Evolutionary conservation across 2,113 vertebrate species (phyloP), one percentile per base, ranked within the genome.

Genomic region (Aspiorhynchus laticeps): DNA sequence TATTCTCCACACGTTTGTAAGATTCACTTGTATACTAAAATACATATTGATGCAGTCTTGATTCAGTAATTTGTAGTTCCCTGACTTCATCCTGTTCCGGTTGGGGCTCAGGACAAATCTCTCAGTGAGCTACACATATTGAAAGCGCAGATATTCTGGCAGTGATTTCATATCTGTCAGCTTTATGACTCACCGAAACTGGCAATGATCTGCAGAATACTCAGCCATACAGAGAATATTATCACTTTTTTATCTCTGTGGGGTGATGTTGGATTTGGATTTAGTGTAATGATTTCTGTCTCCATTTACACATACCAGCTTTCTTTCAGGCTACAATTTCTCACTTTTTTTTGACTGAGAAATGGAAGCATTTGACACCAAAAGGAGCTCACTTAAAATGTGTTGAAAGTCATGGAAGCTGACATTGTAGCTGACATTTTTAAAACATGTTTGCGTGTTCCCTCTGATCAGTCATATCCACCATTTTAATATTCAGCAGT

Each of bases 161-260:
- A 48, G 41, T 59, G 51, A 80, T 80, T 61, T 61, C 56, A 28
- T 31, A 65, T 43, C 59, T 65, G n/a, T 65, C 59, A 81, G 36
- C n/a, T 43, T 65, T 65, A 63, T 81, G 61, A 65, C 56, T 81
- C n/a, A 81, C 79, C n/a, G n/a, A 81, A 65, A 43, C 79, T 28
- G 38, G 24, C 59, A 81, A 81, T 43, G 38, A 81, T 81, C 56
- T 65, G 59, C 59, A 81, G 38, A 81, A 46, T 21, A 81, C 79
- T 46, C n/a, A 46, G 36, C 8, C 53, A 81, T 41, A 26, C n/a
- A 81, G 59, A 81, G 17, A 65, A 38, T 46, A 46, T 65, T 81
- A 81, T 65, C 14, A 41, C 36, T 7, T 48, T n/a, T 36, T 28
- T 63, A 80, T 80, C 78, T 63, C 31, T 43, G 61, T 81, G 15